Base-by-base conservation (phyloP, 2,888 invertebrate genomes). In the Trichogramma dendrolimi region DNA sequence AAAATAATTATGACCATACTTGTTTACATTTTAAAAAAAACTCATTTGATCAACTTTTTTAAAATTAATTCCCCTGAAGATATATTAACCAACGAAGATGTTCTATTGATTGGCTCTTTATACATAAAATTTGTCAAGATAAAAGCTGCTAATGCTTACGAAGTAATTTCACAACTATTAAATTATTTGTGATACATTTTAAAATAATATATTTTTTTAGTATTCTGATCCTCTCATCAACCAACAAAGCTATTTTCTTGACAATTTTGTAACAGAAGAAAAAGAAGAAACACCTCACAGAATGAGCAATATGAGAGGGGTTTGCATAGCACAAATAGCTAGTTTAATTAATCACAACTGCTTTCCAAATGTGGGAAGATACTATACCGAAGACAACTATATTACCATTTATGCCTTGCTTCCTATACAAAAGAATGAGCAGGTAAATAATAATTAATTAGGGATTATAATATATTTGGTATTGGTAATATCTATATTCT, bases 331-430 rank as follows among this genome's bases (percentile, higher is more conserved):
- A 10, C 4, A 6, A 6, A 6, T 50, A 10, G 50, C 50, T 39
- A 50, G 50, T 50, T 38, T 50, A 38, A 27, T 27, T 6, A 50
- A 50, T 50, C 50, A 50, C 38, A 50, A 10, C 10, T 50, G 50
- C 38, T 10, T 27, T 38, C 50, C 50, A 38, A 50, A 50, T 50
- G 38, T 38, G 8, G 6, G 4, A 14, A 14, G n/a, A 27, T 50
- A 39, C 38, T 38, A 39, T 6, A 38, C 50, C 6, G 50, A 50
- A 6, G 50, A 50, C 8, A 6, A n/a, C 6, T 6, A 50, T 8
- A 50, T 50, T 7, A 6, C 39, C n/a, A 27, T 50, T 38, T 50
- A 39, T 50, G 50, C 50, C 7, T 6, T 38, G 6, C 50, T 7
- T 5, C 50, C 50, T 6, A 50, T 50, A 38, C 5, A 50, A 27